A percentile compares a stretch with the other conserved stretches of the same genome.
These are phyloP conservation scores for Drosophila planitibia DNA, from an alignment of 2,888 invertebrate species.

Conservation along the genomic window DNA sequence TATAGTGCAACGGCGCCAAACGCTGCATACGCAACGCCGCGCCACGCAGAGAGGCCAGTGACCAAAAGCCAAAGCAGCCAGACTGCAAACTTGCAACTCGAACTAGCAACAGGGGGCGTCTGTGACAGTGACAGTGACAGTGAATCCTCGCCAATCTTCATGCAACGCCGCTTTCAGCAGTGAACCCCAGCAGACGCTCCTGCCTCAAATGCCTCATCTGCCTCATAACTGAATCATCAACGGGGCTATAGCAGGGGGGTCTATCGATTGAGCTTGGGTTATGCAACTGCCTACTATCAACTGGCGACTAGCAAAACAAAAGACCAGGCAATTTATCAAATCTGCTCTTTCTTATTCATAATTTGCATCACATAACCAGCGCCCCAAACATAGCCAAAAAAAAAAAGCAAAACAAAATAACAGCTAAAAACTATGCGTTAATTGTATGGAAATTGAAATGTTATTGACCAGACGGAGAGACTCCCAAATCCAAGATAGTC, in stretches of 20 bases:
- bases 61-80: constrained; percentile 43
- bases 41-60: constrained; percentile 65
- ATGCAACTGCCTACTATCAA: constrained; percentile 43
- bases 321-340: constrained; percentile 67
- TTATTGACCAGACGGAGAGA: constrained; percentile 55
- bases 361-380: constrained; percentile 78
- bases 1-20: constrained; percentile 72
- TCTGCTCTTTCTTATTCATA: constrained; percentile 66
- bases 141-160: constrained; percentile 4
- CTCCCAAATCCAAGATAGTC: constrained; percentile 5
- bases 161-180: constrained; percentile 22
- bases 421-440: constrained; percentile 60
- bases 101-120: constrained; percentile 32
- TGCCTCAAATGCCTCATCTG: background rate
- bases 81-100: constrained; percentile 31
- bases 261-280: constrained; percentile 29
- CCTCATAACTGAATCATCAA: constrained; percentile 13
- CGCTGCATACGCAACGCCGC: constrained; percentile 60
- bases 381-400: constrained; percentile 46
- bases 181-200: constrained; percentile 17
- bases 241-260: background rate
- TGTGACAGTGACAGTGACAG: constrained; percentile 20
- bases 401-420: constrained; percentile 6
- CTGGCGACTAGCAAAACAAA: constrained; percentile 30
- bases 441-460: constrained; percentile 77